phyloP scores from a whole-genome alignment of 2,888 invertebrate species.

The Lissonota sp. region DNA sequence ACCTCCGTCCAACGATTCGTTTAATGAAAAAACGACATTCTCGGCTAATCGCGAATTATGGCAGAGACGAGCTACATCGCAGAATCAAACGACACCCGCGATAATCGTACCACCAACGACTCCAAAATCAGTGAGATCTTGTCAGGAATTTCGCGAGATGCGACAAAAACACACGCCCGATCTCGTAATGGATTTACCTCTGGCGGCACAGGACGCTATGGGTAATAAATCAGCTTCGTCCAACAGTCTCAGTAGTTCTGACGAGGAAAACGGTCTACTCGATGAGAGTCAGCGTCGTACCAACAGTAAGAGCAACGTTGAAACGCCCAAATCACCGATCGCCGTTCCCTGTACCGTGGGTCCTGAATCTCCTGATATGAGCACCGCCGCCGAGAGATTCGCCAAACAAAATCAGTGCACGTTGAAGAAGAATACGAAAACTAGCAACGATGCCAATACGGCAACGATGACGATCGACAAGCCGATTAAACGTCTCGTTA shows the following conservation, averaged over 20 bases:
- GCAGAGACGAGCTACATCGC: conserved; percentile 87
- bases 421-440: conserved; percentile 88
- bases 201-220: conserved; percentile 81
- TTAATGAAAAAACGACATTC: conserved; percentile 80
- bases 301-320: conserved; percentile 71
- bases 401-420: conserved; percentile 92
- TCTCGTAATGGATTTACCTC: conserved; percentile 93
- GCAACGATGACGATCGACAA: conserved; percentile 67
- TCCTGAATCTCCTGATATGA: conserved; percentile 87
- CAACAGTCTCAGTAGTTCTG: conserved; percentile 81
- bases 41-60: conserved; percentile 86
- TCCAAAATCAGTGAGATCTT: conserved; percentile 82
- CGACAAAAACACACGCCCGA: conserved; percentile 89
- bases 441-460: conserved; percentile 53
- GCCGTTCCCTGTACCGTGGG: conserved; percentile 71
- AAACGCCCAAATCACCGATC: conserved; percentile 80
- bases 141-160: conserved; percentile 83
- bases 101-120: conserved; percentile 72
- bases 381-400: conserved; percentile 91
- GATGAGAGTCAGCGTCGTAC: conserved; percentile 63
- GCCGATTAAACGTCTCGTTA: conserved; percentile 67
- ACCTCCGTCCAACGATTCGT: conserved; percentile 63
- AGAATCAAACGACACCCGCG: conserved; percentile 81
- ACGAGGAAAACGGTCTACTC: conserved; percentile 79
- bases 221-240: conserved; percentile 79